Evolutionary conservation across 2,113 vertebrate genomes (phyloP).

Genomic region (Urocitellus parryii): DNA sequence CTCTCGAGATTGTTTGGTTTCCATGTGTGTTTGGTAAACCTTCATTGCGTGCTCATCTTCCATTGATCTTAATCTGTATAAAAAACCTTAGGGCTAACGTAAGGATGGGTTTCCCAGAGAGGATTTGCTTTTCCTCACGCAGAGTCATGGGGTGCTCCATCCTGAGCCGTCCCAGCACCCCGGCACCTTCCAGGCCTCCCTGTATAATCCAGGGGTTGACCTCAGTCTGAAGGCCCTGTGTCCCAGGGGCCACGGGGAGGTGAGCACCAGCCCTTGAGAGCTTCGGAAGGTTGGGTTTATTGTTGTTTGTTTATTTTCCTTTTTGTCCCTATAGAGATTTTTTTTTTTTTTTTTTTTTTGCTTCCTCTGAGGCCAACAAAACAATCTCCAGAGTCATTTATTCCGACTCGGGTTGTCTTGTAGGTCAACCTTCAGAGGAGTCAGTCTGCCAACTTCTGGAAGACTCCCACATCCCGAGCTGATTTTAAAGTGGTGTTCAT

Average conservation of each 20-base stretch:
- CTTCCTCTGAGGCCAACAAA: background rate
- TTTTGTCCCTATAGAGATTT: background rate
- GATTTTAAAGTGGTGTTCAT: background rate
- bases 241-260: background rate
- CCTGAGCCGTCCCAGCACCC: background rate
- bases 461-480: background rate
- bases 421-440: background rate
- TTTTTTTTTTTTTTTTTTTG: too few species aligned
- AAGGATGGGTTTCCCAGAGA: slow-evolving; percentile 17
- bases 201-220: background rate
- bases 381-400: background rate
- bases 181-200: background rate
- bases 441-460: background rate
- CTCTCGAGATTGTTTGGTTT: slow-evolving; percentile 20
- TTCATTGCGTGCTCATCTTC: slow-evolving; percentile 7
- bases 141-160: background rate
- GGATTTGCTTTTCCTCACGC: slow-evolving; percentile 22
- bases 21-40: background rate
- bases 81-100: background rate
- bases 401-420: background rate
- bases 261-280: background rate
- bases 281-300: background rate
- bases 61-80: slow-evolving; percentile 37
- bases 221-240: accelerated
- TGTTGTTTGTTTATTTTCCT: background rate